Conservation (phyloP, 2,797 vertebrate genomes). For the Tapirus indicus region DNA sequence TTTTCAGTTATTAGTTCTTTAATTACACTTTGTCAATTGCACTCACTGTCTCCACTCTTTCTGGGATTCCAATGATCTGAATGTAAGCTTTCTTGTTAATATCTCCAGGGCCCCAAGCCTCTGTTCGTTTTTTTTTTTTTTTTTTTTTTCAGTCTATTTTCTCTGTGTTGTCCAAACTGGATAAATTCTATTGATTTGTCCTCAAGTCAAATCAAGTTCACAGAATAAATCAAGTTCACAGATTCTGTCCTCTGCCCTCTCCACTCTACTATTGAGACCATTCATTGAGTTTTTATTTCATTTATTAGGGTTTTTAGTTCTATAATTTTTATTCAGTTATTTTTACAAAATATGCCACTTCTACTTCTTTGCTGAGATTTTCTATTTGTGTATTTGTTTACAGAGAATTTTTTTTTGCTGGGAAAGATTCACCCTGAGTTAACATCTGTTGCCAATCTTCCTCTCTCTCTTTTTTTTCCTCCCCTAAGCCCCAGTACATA, state of each 20-base stretch:
- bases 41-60: neutral
- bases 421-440: too few species aligned
- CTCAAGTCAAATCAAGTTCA: too few species aligned
- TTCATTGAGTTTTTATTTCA: neutral
- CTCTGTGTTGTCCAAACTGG: neutral
- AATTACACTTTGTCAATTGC: neutral
- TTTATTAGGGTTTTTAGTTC: neutral
- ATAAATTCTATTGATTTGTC: neutral
- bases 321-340: neutral
- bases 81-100: neutral
- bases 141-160: neutral
- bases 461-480: too few species aligned
- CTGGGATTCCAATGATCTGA: neutral
- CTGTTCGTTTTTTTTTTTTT: neutral
- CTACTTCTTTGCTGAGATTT: neutral
- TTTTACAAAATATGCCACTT: neutral
- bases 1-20: neutral
- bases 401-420: too few species aligned
- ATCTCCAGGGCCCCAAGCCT: neutral
- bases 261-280: neutral
- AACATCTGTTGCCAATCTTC: too few species aligned
- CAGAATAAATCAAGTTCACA: neutral
- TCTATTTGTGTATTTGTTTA: neutral
- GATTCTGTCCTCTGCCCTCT: neutral
- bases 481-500: too few species aligned